Evolutionary conservation across 2,797 vertebrate species (phyloP), one percentile per base, ranked within the genome.

Genomic region (Ctenosaura bakeri): DNA sequence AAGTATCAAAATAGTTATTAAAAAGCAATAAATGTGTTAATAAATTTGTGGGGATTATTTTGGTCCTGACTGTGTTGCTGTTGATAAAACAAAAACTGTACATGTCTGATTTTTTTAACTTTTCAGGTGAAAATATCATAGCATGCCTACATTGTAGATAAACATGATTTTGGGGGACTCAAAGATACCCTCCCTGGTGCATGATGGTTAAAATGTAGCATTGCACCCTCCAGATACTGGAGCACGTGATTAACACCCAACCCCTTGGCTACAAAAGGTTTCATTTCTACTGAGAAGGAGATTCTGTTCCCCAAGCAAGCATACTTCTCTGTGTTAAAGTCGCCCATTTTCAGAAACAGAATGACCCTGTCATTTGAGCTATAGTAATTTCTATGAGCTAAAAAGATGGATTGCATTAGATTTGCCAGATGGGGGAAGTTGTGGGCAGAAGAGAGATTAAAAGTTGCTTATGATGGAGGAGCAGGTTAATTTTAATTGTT

Each of bases 241-340:
- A 32, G 3, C 18, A 26, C 1, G 26, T 32, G n/a, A n/a, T 78
- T 69, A 14, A 77, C 24, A 46, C 62, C 32, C 54, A 24, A 32
- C 29, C 0, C 12, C 86, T 29, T 14, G 6, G 6, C 2, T 10
- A 18, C 35, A n/a, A 82, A 83, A 76, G 46, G 18, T 6, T 22
- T 46, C 56, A 13, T 92, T 92, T 83, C 69, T 86, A 80, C 74
- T 22, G 32, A 81, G 46, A 29, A 9, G 35, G 18, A n/a, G 71
- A 29, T 52, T 38, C 64, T 26, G 18, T 76, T 73, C 26, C 46
- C 26, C 69, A 29, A 76, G 62, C n/a, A 77, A 87, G 38, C 20
- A 35, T 56, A 24, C 69, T 66, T 87, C 54, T 82, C 32, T 14
- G 14, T 29, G 35, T n/a, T 2, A 83, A 89, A n/a, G 32, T 26